phyloP scores from a whole-genome alignment of 2,797 vertebrate genomes.

The Buceros bicornis region DNA sequence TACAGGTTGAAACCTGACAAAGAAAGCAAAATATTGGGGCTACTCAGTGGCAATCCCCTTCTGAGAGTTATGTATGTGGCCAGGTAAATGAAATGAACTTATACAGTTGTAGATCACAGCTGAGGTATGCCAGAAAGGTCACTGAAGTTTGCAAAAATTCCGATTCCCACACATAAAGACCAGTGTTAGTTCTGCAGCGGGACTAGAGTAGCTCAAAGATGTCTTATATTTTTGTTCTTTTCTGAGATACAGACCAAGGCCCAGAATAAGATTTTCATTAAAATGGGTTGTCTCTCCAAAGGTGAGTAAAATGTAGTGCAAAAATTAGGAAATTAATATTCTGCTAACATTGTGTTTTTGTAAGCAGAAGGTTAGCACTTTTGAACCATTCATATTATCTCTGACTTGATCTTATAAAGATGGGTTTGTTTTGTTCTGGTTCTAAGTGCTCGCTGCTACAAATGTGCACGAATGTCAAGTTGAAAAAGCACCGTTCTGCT shows the following conservation, averaged over 20 bases:
- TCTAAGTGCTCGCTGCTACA: neutral
- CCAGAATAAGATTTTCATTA: neutral
- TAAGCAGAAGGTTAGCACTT: neutral
- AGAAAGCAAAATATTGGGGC: neutral
- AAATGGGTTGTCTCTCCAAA: neutral
- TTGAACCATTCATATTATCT: neutral
- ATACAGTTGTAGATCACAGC: neutral
- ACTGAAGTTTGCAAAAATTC: neutral
- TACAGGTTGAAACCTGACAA: neutral
- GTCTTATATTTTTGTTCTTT: neutral
- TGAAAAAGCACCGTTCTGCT: neutral
- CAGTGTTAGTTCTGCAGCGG: neutral
- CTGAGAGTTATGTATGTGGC: neutral
- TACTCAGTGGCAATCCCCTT: accelerated
- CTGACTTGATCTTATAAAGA: neutral
- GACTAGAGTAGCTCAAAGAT: neutral
- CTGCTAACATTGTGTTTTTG: neutral
- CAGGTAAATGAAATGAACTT: neutral
- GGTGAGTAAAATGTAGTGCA: neutral
- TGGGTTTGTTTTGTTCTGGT: accelerated
- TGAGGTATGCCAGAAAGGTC: neutral
- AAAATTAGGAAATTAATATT: neutral
- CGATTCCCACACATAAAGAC: neutral
- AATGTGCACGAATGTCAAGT: neutral
- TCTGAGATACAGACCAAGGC: neutral